A percentile compares a stretch with the other conserved stretches of the same genome.
These are phyloP conservation scores for Uropetala carovei DNA, from an alignment of 2,888 invertebrate genomes.

Conservation along the genomic window DNA sequence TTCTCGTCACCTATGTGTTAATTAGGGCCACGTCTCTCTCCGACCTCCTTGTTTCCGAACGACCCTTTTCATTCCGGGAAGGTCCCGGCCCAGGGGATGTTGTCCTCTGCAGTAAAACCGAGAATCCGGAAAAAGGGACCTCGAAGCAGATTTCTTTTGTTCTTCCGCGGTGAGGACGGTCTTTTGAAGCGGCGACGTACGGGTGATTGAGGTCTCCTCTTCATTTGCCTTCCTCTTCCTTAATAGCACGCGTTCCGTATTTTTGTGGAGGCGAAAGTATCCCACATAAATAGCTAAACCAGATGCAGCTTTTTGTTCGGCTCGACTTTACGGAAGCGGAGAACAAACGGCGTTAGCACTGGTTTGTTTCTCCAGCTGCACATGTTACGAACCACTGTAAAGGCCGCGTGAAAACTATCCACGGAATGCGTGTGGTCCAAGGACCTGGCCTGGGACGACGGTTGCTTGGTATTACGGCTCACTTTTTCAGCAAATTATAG, in stretches of 20 bases:
- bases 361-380: conserved; percentile 24
- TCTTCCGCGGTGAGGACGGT: no score
- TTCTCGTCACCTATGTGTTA: no score
- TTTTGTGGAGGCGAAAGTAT: not conserved
- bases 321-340: no score
- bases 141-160: not conserved
- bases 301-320: not conserved
- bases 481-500: no score
- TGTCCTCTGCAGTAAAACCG: not conserved
- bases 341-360: no score
- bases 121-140: not conserved
- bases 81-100: no score
- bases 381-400: not conserved
- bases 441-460: not conserved
- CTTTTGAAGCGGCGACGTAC: no score
- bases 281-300: not conserved
- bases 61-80: no score
- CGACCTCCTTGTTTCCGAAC: no score
- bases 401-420: not conserved
- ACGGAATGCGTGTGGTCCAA: not conserved
- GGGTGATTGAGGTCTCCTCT: no score
- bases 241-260: not conserved
- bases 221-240: not conserved
- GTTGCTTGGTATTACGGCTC: no score
- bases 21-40: no score